Evolutionary conservation across 2,113 vertebrate genomes (phyloP).

Genomic region (human (Homo sapiens)): GRCh38 chr3:66207501-66208000

Average conservation of each 20-base stretch:
- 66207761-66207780: background rate
- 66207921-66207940: background rate
- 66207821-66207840: background rate
- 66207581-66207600: background rate
- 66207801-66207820: background rate
- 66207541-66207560: background rate
- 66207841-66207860: background rate
- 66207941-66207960: background rate
- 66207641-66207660: background rate
- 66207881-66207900: background rate
- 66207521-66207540: background rate
- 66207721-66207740: background rate
- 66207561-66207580: background rate
- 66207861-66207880: background rate
- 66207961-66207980: background rate
- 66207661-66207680: background rate
- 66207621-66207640: background rate
- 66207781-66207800: background rate
- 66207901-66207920: background rate
- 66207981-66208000: background rate
- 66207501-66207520: background rate
- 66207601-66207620: background rate
- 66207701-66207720: background rate
- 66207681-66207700: background rate
- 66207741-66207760: background rate